Conservation (phyloP, 2,113 vertebrate species). For the Chunga burmeisteri region DNA sequence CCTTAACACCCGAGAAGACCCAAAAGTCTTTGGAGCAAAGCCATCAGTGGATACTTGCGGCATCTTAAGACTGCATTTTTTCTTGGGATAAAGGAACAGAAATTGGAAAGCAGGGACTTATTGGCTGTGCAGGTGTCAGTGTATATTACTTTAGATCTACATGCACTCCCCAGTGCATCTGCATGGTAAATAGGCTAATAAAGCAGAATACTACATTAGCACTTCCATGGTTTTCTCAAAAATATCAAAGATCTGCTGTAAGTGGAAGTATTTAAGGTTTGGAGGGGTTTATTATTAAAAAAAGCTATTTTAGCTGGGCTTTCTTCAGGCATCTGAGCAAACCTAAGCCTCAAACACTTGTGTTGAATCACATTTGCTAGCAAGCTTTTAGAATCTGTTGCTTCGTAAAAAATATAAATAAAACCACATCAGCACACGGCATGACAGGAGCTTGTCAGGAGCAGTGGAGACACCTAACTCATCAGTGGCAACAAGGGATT, state of each 20-base stretch:
- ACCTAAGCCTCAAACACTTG: neutral
- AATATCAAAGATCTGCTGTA: neutral
- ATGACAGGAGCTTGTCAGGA: neutral
- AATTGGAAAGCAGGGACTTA: neutral
- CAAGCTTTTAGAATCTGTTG: neutral
- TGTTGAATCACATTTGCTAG: accelerated
- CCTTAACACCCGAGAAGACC: neutral
- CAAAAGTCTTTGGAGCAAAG: neutral
- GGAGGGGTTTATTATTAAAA: neutral
- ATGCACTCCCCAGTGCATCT: neutral
- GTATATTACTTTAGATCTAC: neutral
- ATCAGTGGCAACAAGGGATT: neutral
- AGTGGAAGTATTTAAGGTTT: neutral
- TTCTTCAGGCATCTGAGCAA: neutral
- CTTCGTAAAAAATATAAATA: neutral
- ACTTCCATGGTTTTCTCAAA: neutral
- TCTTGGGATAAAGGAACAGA: neutral
- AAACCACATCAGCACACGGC: neutral
- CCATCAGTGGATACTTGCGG: neutral
- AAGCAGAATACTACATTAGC: neutral
- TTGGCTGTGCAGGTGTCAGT: neutral
- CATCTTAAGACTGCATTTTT: neutral
- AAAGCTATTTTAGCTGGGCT: neutral
- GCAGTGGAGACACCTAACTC: neutral
- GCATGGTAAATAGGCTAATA: neutral